Conservation (phyloP, 2,113 vertebrate genomes). For the Balaenoptera acutorostrata region DNA sequence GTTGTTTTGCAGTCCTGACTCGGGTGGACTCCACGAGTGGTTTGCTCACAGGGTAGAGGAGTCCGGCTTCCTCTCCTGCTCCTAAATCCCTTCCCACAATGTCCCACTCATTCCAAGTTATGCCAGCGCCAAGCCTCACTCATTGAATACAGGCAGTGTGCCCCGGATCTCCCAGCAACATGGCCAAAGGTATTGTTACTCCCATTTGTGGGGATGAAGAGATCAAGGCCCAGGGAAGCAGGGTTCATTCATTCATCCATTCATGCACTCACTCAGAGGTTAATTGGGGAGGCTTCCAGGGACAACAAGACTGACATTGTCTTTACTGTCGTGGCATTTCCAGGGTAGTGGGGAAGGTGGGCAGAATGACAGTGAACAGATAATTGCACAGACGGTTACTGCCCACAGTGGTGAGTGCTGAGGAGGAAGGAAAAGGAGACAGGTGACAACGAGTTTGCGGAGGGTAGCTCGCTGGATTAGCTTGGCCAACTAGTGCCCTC, state of each 20-base stretch:
- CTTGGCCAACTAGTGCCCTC: neutral
- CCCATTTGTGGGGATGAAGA: neutral
- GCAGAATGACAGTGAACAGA: no score
- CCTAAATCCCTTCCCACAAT: neutral
- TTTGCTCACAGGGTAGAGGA: neutral
- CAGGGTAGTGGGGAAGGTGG: neutral
- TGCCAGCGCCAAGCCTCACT: neutral
- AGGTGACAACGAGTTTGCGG: neutral
- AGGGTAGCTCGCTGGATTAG: neutral
- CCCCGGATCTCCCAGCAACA: fast-evolving
- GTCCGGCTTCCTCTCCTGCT: neutral
- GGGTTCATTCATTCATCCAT: neutral
- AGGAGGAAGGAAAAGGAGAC: neutral
- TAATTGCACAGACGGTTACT: neutral
- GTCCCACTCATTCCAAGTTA: neutral
- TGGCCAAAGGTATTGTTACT: neutral
- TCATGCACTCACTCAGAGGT: neutral
- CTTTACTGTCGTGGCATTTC: neutral
- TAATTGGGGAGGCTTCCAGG: neutral
- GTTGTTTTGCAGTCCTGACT: neutral
- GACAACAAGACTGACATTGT: neutral
- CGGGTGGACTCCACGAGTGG: neutral
- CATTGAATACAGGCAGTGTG: neutral
- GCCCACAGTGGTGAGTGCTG: neutral
- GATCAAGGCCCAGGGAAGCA: neutral